These are phyloP conservation scores for Desoria tigrina DNA, from an alignment of 2,888 invertebrate species.

Conservation along the genomic window DNA sequence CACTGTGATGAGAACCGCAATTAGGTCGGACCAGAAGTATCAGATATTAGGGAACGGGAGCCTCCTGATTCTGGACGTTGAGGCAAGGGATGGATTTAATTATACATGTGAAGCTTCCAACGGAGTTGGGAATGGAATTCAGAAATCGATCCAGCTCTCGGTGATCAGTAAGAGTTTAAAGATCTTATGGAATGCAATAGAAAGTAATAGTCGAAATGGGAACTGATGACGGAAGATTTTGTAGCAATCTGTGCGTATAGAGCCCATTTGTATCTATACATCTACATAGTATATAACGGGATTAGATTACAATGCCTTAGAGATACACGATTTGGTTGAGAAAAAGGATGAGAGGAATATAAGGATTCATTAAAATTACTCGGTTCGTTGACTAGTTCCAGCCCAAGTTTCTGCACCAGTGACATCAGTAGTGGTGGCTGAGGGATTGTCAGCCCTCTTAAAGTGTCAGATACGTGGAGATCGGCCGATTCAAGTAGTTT, in stretches of 20 bases:
- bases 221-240: background rate
- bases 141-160: constrained; percentile 56
- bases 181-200: too few relatives aligned
- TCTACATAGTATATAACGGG: background rate
- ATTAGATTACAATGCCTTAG: constrained; percentile 14
- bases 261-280: background rate
- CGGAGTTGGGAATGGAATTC: constrained; percentile 57
- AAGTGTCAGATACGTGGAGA: constrained; percentile 49
- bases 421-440: constrained; percentile 45
- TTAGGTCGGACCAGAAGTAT: constrained; percentile 45
- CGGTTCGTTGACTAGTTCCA: constrained; percentile 40
- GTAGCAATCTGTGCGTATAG: too few relatives aligned
- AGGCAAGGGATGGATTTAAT: constrained; percentile 55
- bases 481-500: constrained; percentile 43
- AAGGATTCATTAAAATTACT: constrained; percentile 44
- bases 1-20: constrained; percentile 38
- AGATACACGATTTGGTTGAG: constrained; percentile 10
- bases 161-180: constrained; percentile 55
- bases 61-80: constrained; percentile 48
- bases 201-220: too few relatives aligned
- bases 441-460: constrained; percentile 41
- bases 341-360: constrained; percentile 7
- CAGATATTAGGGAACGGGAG: constrained; percentile 45
- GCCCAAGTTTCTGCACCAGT: constrained; percentile 47
- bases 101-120: constrained; percentile 58